Conservation (phyloP, 2,888 invertebrate species). For the Panopea generosa region DNA sequence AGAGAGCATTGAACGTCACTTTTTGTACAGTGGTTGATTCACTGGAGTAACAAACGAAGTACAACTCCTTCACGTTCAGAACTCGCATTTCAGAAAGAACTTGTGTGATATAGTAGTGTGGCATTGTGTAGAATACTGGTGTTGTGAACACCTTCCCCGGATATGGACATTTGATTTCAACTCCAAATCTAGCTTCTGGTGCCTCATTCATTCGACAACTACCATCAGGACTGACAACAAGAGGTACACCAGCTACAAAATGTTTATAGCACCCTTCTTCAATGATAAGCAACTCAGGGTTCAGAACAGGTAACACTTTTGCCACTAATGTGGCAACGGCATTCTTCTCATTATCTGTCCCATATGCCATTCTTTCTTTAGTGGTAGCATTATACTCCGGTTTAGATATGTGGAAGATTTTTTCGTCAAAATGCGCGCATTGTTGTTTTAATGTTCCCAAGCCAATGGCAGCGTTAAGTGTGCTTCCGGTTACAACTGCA, state of each 20-base stretch:
- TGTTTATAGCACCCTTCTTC: constrained; percentile 46
- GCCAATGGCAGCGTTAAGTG: constrained; percentile 12
- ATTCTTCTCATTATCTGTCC: constrained; percentile 16
- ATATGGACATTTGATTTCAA: constrained; percentile 47
- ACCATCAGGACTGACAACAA: constrained; percentile 47
- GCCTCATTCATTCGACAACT: background rate
- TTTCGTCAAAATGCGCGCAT: constrained; percentile 6
- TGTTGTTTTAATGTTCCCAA: constrained; percentile 13
- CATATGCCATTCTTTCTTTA: constrained; percentile 18
- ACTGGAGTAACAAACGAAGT: constrained; percentile 35
- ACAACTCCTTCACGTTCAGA: constrained; percentile 5
- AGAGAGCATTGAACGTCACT: constrained; percentile 1
- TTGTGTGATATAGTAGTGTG: constrained; percentile 34
- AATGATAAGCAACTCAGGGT: background rate
- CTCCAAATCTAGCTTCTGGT: background rate
- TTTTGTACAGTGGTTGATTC: constrained; percentile 30
- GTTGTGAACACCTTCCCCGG: constrained; percentile 10
- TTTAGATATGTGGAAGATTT: no score
- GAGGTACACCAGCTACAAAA: background rate
- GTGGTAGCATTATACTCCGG: background rate
- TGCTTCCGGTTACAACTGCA: constrained; percentile 27
- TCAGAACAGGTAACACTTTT: constrained; percentile 17
- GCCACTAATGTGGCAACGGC: constrained; percentile 23
- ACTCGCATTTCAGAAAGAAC: constrained; percentile 43
- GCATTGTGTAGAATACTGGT: constrained; percentile 29